Conservation (phyloP, 2,113 vertebrate genomes). For the Parus major region DNA sequence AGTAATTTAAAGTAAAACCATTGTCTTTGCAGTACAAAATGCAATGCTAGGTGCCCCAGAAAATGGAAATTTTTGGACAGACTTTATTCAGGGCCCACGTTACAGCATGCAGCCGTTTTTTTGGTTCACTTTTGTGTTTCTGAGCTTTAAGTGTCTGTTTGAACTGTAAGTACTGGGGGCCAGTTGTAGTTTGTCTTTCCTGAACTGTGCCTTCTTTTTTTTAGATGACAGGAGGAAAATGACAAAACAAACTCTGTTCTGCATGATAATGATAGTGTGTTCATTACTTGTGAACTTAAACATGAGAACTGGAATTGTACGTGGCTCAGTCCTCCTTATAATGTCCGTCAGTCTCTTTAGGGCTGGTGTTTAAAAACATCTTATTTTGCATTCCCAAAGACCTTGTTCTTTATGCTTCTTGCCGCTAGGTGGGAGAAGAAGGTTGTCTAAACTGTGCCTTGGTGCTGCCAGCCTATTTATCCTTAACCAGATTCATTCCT, state of each 20-base stretch:
- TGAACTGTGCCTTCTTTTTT: neutral
- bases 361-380: neutral
- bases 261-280: neutral
- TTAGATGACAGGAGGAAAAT: neutral
- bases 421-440: slow-evolving; percentile 82
- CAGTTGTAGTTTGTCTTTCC: neutral
- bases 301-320: neutral
- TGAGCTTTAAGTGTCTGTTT: neutral
- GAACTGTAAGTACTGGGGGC: neutral
- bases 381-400: neutral
- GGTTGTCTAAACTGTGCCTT: slow-evolving; percentile 64
- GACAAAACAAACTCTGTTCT: neutral
- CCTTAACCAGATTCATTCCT: neutral
- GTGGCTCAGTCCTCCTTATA: neutral
- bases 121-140: neutral
- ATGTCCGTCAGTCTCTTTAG: neutral
- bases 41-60: neutral
- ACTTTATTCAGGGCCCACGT: neutral
- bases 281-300: neutral
- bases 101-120: neutral
- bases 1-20: neutral
- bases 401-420: slow-evolving; percentile 66
- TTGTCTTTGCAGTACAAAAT: neutral
- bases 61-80: neutral
- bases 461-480: neutral